Evolutionary conservation across 2,888 invertebrate genomes (phyloP), one percentile per base, ranked within the genome.

Genomic region (Scaptomyza caliginosa): DNA sequence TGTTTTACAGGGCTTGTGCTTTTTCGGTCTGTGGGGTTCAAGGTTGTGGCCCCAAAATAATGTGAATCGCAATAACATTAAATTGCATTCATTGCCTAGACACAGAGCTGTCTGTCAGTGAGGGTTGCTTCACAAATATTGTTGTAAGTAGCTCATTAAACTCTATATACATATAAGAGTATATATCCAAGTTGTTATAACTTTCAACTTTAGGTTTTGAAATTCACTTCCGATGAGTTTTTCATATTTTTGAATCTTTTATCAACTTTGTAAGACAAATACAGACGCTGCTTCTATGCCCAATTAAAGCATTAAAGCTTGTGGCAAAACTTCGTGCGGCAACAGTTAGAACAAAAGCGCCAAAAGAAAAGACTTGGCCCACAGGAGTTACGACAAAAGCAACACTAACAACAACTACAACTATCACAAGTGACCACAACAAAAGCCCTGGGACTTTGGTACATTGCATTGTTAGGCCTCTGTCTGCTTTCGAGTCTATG

Each of bases 321-420:
- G 65, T 16, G 36, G 49, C 48, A 40, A 24, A 64, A 42, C 48
- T 54, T 49, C 8, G 39, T 69, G 48, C 28, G 64, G 71, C 79
- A 70, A 66, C 76, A 70, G 80, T 66, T 75, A 75, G 62, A 75
- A 79, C 80, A 85, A 87, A 81, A 74, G 74, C 58, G 7, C 8
- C 34, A 34, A 34, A 34, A 34, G 34, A 34, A 51, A 67, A 19
- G 21, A 62, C 30, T 67, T 77, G 45, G 57, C 74, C 73, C 74
- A 39, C 30, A 57, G 67, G 46, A 73, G 67, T 62, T 60, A 16
- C 67, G 54, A 46, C 38, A 45, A 2, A 28, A 21, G 13, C 38
- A 45, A 43, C 50, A 42, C 21, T 52, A 56, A 40, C 23, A 48
- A 28, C 43, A 64, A 19, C 52, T 56, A 30, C 49, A 51, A 30